Base-by-base conservation (phyloP, 2,113 vertebrate species). In the Talpa occidentalis region DNA sequence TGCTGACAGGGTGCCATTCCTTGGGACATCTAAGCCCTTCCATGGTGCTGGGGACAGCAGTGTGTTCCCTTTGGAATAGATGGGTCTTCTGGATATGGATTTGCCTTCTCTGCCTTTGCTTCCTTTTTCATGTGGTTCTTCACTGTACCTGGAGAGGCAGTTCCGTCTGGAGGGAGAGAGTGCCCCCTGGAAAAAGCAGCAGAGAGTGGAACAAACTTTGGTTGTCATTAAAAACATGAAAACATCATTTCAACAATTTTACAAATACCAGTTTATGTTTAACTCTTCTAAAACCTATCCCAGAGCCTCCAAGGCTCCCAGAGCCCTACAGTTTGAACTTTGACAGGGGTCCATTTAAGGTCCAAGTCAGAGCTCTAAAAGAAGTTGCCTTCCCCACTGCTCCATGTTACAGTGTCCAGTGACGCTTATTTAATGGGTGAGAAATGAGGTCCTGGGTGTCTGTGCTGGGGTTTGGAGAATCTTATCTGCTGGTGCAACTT, bases 191-290 rank as follows among this genome's bases (percentile, higher is more conserved):
- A 30, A 3, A 54, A 49, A 60, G 44, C 26, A 44, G 60, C 35
- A 35, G 77, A 69, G 77, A 76, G 30, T 7, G 44, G 47, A 59
- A n/a, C 14, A 49, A 49, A 66, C 26, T 80, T 44, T 1, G 4
- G 42, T 77, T 82, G 70, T 67, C 66, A 81, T 88, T 93, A 84
- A 93, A 96, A 90, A 92, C 59, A 69, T 79, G 54, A 74, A 52
- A 35, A 49, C 42, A 54, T 52, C 85, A 73, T 59, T 21, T 42
- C 40, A 95, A 30, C 30, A 88, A n/a, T 86, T 92, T 90, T 24
- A 30, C 77, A 79, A 81, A 78, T 64, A 69, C 19, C 69, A 40
- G 17, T 73, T 64, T 52, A 28, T 77, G 37, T 69, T 94, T 95
- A 56, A 88, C 82, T 96, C 67, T 47, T 90, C 64, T 64, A 81